Conservation (phyloP, 2,113 vertebrate genomes). For the Rhinichthys klamathensis region DNA sequence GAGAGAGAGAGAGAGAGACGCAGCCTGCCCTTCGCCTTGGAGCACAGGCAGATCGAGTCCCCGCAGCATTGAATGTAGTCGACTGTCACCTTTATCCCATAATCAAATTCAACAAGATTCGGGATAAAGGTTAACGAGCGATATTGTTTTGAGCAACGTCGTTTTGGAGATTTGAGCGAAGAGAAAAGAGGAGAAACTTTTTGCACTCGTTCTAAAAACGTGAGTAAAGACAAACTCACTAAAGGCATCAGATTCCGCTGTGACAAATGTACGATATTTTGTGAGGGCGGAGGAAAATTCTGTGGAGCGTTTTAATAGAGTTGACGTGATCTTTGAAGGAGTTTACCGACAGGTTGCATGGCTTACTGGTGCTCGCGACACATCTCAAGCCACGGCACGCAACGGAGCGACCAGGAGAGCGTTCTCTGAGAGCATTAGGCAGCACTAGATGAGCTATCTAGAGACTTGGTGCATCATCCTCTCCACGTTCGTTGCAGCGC, state of each 20-base stretch:
- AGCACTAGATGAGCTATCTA: constrained; percentile 70
- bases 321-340: constrained; percentile 56
- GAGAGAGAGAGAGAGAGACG: constrained; percentile 63
- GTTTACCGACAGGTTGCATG: constrained; percentile 40
- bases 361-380: constrained; percentile 51
- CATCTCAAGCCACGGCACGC: constrained; percentile 53
- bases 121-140: constrained; percentile 64
- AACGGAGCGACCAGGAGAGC: constrained; percentile 53
- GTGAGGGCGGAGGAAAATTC: constrained; percentile 30
- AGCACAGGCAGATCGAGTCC: constrained; percentile 75
- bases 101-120: constrained; percentile 65
- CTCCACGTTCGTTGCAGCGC: constrained; percentile 38
- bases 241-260: constrained; percentile 23
- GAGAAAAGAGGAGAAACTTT: constrained; percentile 52
- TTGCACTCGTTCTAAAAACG: constrained; percentile 59
- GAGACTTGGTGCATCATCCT: constrained; percentile 68
- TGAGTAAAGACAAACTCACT: constrained; percentile 58
- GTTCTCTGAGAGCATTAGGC: constrained; percentile 45
- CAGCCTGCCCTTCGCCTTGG: constrained; percentile 73
- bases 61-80: constrained; percentile 78
- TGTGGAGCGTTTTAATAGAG: constrained; percentile 33
- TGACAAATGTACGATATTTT: constrained; percentile 12
- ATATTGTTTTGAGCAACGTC: constrained; percentile 36
- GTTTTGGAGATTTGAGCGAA: constrained; percentile 53
- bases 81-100: constrained; percentile 72